Evolutionary conservation across 2,113 vertebrate genomes (phyloP), one percentile per base, ranked within the genome.

Genomic region (Hippocampus abdominalis): DNA sequence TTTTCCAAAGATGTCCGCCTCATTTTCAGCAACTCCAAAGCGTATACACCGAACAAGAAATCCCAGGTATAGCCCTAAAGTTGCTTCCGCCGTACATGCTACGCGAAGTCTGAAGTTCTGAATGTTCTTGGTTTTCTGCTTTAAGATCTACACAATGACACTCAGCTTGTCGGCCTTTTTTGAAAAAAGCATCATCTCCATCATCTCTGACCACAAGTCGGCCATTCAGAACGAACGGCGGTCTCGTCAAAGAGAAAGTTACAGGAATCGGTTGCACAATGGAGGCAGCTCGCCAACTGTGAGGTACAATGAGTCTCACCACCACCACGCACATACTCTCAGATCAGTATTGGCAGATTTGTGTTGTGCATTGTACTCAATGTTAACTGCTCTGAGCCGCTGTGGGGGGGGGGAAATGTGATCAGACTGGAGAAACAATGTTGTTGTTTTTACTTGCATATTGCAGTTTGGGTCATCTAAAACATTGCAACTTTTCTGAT

Each of bases 41-140:
- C 96, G 57, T 99, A 98, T 91, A 98, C 97, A 54, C 96, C 97
- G 2, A 98, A 98, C 91, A 99, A 98, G 88, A 99, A 98, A 75
- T 98, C 96, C 66, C 92, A 96, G 92, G 97, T 98, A 88, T 68
- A 91, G 93, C 3, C 40, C 2, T 20, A 3, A n/a, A 8, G 39
- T 8, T 2, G 11, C 25, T 8, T 21, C 13, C 29, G 1, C 48
- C 20, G 16, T 40, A n/a, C 2, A 2, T 4, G 9, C 29, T 39
- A n/a, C 7, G 2, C 2, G 2, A 56, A 62, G 1, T 27, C 21
- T 32, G 9, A 6, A 11, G 0, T 44, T 25, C 21, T 69, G n/a
- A 59, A 25, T 18, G 21, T 44, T 42, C 71, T 4, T 65, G 56
- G 25, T 62, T 80, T 75, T 74, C 12, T 57, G 70, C 80, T 36